Base-by-base conservation (phyloP, 2,113 vertebrate genomes). In the Leptobrachium ailaonicum region DNA sequence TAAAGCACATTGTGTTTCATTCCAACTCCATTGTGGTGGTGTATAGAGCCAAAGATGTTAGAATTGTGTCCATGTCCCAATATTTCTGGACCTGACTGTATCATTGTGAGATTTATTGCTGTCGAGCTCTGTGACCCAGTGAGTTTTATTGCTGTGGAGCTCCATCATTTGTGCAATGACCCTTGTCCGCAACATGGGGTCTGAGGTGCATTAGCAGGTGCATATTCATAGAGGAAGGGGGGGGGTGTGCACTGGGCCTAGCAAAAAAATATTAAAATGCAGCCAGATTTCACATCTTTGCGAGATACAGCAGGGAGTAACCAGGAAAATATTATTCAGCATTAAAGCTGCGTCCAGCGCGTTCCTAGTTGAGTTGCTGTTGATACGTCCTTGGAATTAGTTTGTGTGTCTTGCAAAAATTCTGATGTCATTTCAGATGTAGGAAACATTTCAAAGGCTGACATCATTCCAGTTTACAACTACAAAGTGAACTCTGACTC, bases 361-460 rank as follows among this genome's bases (percentile, higher is more conserved):
- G 40, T 6, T 56, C 47, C 10, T 44, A 67, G 40, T 7, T 14
- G 64, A 42, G 64, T 56, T 54, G 66, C 66, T 70, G 75, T 69
- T 54, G 67, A 58, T 72, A 53, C 44, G 9, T 47, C 44, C 62
- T 41, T 63, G 32, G 58, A 64, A 72, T 79, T 64, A 11, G 14
- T 71, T 71, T 50, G 56, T 71, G 14, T 20, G 11, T 14, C 43
- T 41, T 42, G 41, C 66, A 69, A 32, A 76, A 43, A 79, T 64
- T 53, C 77, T 79, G 77, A 79, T 72, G 77, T 79, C 58, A 79
- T 79, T 42, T 54, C 76, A 63, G 68, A 79, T 64, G 76, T 47
- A 42, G 58, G 41, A 45, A 50, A 64, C 68, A 71, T 78, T 78
- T 78, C 42, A 50, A 41, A 79, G 69, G 69, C 77, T 79, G 77